phyloP scores from a whole-genome alignment of 2,113 vertebrate species.

The Coracopsis vasa region DNA sequence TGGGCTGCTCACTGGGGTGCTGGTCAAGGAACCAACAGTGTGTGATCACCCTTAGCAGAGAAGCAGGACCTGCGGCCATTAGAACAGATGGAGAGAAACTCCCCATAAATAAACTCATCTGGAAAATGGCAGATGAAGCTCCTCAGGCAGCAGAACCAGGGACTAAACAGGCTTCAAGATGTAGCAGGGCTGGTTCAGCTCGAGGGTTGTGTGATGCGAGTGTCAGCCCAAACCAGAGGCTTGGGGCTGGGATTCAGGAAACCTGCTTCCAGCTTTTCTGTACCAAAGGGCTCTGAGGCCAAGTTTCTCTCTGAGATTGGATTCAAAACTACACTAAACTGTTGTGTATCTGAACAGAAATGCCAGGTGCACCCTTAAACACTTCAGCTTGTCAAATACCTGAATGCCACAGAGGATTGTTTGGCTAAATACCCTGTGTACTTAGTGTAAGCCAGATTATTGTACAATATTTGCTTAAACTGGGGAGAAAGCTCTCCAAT shows the following conservation, averaged over 20 bases:
- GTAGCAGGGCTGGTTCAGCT: background rate
- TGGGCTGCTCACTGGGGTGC: background rate
- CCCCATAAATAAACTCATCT: background rate
- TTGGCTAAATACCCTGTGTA: background rate
- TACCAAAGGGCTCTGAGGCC: background rate
- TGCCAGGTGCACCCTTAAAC: slow-evolving; percentile 8
- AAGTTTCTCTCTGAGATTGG: background rate
- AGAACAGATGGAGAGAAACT: background rate
- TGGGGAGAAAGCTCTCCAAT: background rate
- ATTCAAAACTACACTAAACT: background rate
- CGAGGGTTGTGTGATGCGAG: background rate
- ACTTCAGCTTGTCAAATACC: background rate
- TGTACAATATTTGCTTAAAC: background rate
- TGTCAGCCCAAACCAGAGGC: background rate
- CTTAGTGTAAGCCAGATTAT: background rate
- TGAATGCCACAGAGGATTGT: slow-evolving; percentile 9
- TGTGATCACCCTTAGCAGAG: background rate
- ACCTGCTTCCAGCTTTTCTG: background rate
- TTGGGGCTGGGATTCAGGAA: background rate
- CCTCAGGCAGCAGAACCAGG: background rate
- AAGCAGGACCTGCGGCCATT: background rate
- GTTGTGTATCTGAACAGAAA: slow-evolving; percentile 14
- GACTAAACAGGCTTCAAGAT: background rate
- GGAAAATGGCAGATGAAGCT: background rate
- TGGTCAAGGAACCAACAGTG: background rate